Percentiles rank a stretch among this genome's conserved stretches.
Evolutionary conservation across 2,113 vertebrate species (phyloP).

Genomic region (Hippopotamus amphibius): DNA sequence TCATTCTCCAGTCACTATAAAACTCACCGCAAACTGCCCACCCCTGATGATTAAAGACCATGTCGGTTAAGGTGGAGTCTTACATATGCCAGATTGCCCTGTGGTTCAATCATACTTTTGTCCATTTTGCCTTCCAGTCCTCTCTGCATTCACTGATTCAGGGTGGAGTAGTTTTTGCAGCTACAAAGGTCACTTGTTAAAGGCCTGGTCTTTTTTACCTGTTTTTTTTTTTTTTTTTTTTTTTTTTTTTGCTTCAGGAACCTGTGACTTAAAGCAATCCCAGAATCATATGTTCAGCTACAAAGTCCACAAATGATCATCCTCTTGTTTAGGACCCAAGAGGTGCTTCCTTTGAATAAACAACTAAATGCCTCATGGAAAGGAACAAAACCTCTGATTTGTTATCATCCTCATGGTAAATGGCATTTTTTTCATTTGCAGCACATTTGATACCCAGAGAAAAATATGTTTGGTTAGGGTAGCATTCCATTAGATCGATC

Average conservation of each 20-base stretch:
- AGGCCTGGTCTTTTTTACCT: not conserved
- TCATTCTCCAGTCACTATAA: not conserved
- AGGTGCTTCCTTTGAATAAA: not conserved
- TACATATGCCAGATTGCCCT: conserved; percentile 7
- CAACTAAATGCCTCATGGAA: not conserved
- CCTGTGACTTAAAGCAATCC: conserved; percentile 23
- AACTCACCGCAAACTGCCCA: not conserved
- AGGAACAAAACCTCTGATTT: not conserved
- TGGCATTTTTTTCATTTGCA: not conserved
- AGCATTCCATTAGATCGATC: not conserved
- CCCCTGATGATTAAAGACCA: not conserved
- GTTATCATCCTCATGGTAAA: not conserved
- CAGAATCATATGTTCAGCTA: not conserved
- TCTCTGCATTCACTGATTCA: not conserved
- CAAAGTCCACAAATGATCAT: not conserved
- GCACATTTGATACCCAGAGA: not conserved
- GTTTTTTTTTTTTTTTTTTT: not conserved
- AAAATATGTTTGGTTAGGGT: not conserved
- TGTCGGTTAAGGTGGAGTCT: not conserved
- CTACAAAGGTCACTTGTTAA: conserved; percentile 47
- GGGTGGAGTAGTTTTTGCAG: not conserved
- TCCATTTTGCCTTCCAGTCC: not conserved
- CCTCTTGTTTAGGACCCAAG: not conserved
- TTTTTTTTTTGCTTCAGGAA: not conserved
- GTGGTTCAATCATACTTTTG: not conserved